Evolutionary conservation across 1,140 invertebrate genomes (phyloP), one percentile per base, ranked within the genome.

Genomic region (Heliothis virescens): DNA sequence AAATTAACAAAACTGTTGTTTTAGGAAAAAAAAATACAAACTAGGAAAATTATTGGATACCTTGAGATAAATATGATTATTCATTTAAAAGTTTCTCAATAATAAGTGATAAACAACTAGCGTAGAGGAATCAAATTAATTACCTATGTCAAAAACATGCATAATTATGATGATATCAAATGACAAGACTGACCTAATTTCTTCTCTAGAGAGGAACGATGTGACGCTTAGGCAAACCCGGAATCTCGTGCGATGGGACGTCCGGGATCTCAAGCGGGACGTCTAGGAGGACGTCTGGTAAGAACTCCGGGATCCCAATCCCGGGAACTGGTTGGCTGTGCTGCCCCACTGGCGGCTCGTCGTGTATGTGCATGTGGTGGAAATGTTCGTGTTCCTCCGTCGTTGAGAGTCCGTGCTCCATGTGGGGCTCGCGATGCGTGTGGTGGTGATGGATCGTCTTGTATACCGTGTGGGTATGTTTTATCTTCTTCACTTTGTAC

Each of bases 391-490:
- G 92, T 63, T 94, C 93, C 74, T 94, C 92, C 0, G 85, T 67
- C 0, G 87, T 85, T 0, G 72, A 50, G 0, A 67, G 57, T 9
- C 62, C 71, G 9, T 86, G 76, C 29, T 86, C 84, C 15, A 87
- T 29, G 53, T 86, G 82, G 16, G 79, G 85, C 10, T 95, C 90
- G 62, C 87, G 90, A 71, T 93, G 90, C 3, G 87, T 89, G 80
- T 94, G 92, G 74, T 95, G 91, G 60, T 96, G 95, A 34, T 96
- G 95, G n/a, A 96, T 92, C 1, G 96, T 95, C 83, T 96, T 96
- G 85, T 95, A 96, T 11, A 96, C 94, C 0, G 96, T 96, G 85
- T 96, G 96, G 0, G 95, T 96, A 81, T 96, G 96, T 80, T 96
- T 96, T 63, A 96, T 94, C 80, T 95, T 96, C 89, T 96, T 96